Base-by-base conservation (phyloP, 1,140 invertebrate species). In the Sinella curviseta region DNA sequence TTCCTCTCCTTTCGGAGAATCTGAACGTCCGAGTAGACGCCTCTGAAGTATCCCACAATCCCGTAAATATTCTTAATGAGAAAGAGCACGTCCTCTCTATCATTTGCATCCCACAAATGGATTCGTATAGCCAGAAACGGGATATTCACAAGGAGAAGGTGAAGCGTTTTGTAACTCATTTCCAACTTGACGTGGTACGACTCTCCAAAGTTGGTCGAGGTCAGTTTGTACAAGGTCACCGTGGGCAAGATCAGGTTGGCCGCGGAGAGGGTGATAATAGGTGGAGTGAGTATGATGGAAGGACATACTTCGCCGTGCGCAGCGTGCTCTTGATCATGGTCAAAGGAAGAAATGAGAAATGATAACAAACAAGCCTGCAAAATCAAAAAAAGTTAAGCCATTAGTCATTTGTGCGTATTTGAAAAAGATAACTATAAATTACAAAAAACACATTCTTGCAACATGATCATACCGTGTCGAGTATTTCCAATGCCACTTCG, bases 241-340 rank as follows among this genome's bases (percentile, higher is more conserved):
- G 89, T 86, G 28, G 90, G 90, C 36, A 91, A 84, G 76, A 91
- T 84, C 73, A 91, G 87, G 83, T 90, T 91, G 33, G 90, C 82
- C n/a, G 86, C 88, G 36, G 88, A 85, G 2, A 91, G 85, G 24
- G 82, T 80, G 4, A 91, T 82, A 48, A 91, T 88, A 16, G 24
- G 26, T 2, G 65, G 65, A 8, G 65, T 33, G 12, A 70, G 31
- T 30, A 24, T 14, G 2, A 8, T 14, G 3, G 31, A 4, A 4
- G 65, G 65, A 70, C 65, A 70, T 16, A n/a, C n/a, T n/a, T n/a
- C 8, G 24, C 24, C 26, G 31, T 70, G 57, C 8, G 3, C 57
- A n/a, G 39, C 8, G 14, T 65, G 8, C 24, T 26, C 57, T 65
- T n/a, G 14, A 14, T 24, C 24, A 60, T 70, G 28, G 3, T 70